Conservation (phyloP, 37 sponge, comb jelly and placozoan genomes). For the Haliclona indistincta region DNA sequence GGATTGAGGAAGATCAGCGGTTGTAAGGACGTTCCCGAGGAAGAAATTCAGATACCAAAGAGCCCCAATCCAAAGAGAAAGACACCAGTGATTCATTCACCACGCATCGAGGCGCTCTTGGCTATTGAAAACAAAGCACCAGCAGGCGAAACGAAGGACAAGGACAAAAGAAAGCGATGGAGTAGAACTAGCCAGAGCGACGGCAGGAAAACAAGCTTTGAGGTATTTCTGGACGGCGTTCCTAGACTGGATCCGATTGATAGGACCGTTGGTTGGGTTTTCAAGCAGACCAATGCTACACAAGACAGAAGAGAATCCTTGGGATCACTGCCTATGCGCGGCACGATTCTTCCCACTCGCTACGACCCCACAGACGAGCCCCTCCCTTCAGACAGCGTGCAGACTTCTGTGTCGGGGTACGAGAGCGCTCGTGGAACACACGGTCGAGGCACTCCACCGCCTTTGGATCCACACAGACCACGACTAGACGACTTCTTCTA, state of each 20-base stretch:
- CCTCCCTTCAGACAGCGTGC: not conserved
- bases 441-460: conserved; percentile 65
- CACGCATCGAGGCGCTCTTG: not conserved
- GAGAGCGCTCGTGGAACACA: conserved; percentile 71
- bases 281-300: conserved; percentile 2
- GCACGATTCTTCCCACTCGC: conserved; percentile 19
- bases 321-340: conserved; percentile 21
- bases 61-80: too few relatives aligned
- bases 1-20: conserved; percentile 6
- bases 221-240: conserved; percentile 26
- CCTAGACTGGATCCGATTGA: conserved; percentile 50
- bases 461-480: conserved; percentile 9
- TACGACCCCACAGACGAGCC: not conserved
- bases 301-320: not conserved
- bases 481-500: conserved; percentile 43
- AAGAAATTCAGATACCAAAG: not conserved
- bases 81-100: not conserved
- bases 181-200: not conserved
- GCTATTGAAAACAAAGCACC: too few relatives aligned
- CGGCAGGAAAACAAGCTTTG: conserved; percentile 19
- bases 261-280: conserved; percentile 66
- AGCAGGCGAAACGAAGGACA: not conserved
- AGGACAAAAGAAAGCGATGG: not conserved
- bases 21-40: not conserved
- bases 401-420: conserved; percentile 52